Conservation (phyloP, 2,888 invertebrate species). For the Leptura quadrifasciata region DNA sequence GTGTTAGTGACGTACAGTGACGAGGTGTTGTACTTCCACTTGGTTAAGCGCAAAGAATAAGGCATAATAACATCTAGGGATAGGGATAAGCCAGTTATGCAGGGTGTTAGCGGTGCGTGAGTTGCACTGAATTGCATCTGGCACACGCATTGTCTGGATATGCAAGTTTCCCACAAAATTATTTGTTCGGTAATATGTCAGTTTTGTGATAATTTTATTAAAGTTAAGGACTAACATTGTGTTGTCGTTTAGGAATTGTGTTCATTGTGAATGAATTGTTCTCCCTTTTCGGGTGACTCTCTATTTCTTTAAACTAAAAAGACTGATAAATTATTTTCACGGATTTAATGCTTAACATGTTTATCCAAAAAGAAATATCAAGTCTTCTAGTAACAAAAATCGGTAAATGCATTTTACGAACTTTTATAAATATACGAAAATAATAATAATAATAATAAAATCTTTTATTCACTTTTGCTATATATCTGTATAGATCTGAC, state of each 20-base stretch:
- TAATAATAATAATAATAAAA: no score
- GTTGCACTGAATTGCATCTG: constrained; percentile 71
- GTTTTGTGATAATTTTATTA: constrained; percentile 29
- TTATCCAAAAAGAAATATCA: no score
- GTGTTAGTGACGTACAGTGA: constrained; percentile 70
- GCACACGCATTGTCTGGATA: constrained; percentile 70
- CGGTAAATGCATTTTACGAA: no score
- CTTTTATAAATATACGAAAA: no score
- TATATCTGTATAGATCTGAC: no score
- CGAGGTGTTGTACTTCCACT: constrained; percentile 74
- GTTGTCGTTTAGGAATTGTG: neutral
- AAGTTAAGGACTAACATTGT: neutral
- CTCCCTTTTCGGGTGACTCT: neutral
- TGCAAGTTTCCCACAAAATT: constrained; percentile 70
- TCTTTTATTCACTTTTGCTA: no score
- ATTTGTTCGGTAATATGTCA: constrained; percentile 18
- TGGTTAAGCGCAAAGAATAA: constrained; percentile 73
- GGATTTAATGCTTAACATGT: no score
- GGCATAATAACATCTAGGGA: constrained; percentile 71
- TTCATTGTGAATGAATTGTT: neutral
- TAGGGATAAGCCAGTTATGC: constrained; percentile 71
- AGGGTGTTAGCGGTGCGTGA: constrained; percentile 55
- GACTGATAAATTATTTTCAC: no score
- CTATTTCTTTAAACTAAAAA: no score
- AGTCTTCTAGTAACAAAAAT: no score